Base-by-base conservation (phyloP, 92 coral and sea anemone genomes). In the Phymanthus crucifer region DNA sequence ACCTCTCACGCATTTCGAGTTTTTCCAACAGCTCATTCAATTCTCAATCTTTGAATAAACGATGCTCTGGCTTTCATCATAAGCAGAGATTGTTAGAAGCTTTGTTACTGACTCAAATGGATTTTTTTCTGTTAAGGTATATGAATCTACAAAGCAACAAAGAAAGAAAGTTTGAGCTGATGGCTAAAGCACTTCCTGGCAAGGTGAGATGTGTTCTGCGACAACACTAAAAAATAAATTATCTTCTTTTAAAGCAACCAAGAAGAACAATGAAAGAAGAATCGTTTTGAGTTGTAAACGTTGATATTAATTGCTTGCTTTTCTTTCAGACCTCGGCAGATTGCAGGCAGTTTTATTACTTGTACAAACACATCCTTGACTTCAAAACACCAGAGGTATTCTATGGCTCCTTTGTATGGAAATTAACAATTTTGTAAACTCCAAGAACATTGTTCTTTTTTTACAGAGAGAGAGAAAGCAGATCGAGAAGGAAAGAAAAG, bases 111-210 rank as follows among this genome's bases (percentile, higher is more conserved):
- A 54, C 10, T 43, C 16, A 0, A 43, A 43, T 43, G 48, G 48
- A 43, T 7, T 54, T 54, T 7, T 47, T n/a, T 34, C 57, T n/a
- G 17, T 76, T 34, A 57, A 76, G 80, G 21, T 76, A 76, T 47
- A 52, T 33, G 36, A 54, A 56, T 56, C 80, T 76, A 56, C 70
- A 76, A 76, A 76, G 80, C 70, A 76, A 76, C 35, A 56, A 57
- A 76, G 80, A 76, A 38, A 76, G 57, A 32, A 76, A 76, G 71
- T 76, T 76, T 56, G 80, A 76, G 19, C 80, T 76, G 48, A 76
- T 76, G n/a, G 80, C 80, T 3, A 76, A 76, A 48, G 80, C 80
- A 29, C 35, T 76, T 19, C 80, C 80, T 7, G 27, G 57, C n/a
- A 76, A 76, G 71, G 80, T 76, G 58, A 24, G 36, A 66, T 29